A percentile compares a stretch with the other conserved stretches of the same genome.
Conservation (phyloP, 2,113 vertebrate genomes). For the Morone saxatilis region DNA sequence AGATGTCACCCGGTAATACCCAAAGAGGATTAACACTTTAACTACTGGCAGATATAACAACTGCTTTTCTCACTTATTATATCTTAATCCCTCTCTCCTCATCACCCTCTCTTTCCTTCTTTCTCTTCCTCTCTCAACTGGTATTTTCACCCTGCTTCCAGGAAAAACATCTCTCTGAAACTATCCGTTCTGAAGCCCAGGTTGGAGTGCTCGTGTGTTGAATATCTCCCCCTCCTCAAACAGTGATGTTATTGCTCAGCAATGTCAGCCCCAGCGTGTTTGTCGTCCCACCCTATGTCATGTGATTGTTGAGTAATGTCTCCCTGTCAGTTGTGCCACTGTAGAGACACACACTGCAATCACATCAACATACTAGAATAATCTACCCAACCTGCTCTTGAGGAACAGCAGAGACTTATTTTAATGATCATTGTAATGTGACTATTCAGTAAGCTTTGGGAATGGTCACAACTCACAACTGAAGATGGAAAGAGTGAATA, state of each 20-base stretch:
- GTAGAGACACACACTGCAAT: conserved; percentile 56
- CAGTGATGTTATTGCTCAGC: conserved; percentile 77
- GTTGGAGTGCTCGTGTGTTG: conserved; percentile 86
- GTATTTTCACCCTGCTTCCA: conserved; percentile 85
- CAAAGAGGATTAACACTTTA: conserved; percentile 52
- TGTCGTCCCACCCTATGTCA: conserved; percentile 71
- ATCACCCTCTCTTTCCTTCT: conserved; percentile 75
- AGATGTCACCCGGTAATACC: conserved; percentile 93
- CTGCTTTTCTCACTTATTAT: conserved; percentile 67
- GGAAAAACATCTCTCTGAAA: conserved; percentile 94
- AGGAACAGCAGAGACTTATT: conserved; percentile 15
- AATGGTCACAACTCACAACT: conserved; percentile 1
- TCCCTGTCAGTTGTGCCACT: conserved; percentile 64
- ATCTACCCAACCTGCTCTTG: background rate
- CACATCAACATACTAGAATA: conserved; percentile 44
- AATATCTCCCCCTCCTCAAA: conserved; percentile 48
- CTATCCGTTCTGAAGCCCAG: conserved; percentile 92
- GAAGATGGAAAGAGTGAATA: background rate
- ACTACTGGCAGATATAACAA: conserved; percentile 49
- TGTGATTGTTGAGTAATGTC: conserved; percentile 78
- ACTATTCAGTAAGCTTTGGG: conserved; percentile 9
- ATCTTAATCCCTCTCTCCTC: conserved; percentile 68
- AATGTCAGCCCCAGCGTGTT: conserved; percentile 72
- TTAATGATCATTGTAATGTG: conserved; percentile 13
- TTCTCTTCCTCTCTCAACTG: conserved; percentile 57